These are phyloP conservation scores for Brenthis hecate DNA, from an alignment of 2,888 invertebrate genomes.

Conservation along the genomic window DNA sequence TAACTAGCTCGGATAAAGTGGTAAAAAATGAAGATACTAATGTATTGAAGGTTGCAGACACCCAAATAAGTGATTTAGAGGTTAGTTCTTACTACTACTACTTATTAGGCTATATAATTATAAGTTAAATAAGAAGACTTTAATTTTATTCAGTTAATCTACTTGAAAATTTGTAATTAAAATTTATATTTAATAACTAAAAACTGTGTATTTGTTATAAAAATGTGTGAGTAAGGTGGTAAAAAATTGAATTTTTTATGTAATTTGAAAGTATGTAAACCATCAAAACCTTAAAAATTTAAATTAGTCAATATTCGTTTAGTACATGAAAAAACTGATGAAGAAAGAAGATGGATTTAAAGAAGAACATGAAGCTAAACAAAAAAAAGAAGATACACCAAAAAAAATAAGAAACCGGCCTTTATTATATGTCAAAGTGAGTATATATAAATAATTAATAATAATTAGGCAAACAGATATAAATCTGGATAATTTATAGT, in stretches of 20 bases:
- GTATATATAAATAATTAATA: conserved; percentile 26
- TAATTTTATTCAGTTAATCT: neutral
- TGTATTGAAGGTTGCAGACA: conserved; percentile 84
- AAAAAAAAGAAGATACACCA: conserved; percentile 55
- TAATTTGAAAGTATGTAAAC: too few species aligned
- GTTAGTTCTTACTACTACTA: conserved; percentile 55
- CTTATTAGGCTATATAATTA: too few species aligned
- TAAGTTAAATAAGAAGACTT: too few species aligned
- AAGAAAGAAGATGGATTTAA: conserved; percentile 66
- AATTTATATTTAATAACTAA: too few species aligned
- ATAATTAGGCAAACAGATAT: neutral
- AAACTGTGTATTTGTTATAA: too few species aligned
- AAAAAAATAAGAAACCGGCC: conserved; percentile 73
- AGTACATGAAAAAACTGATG: conserved; percentile 89
- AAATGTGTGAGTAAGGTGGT: too few species aligned
- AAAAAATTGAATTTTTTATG: too few species aligned
- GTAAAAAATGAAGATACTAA: conserved; percentile 49
- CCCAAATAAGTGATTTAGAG: conserved; percentile 90
- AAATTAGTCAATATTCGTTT: conserved; percentile 43
- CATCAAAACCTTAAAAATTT: too few species aligned
- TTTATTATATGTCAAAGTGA: conserved; percentile 72
- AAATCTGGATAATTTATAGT: too few species aligned
- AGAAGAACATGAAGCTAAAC: conserved; percentile 43
- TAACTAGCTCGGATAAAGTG: conserved; percentile 11
- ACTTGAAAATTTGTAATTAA: neutral